Evolutionary conservation across 2,113 vertebrate genomes (phyloP).

Genomic region (Mungos mungo): DNA sequence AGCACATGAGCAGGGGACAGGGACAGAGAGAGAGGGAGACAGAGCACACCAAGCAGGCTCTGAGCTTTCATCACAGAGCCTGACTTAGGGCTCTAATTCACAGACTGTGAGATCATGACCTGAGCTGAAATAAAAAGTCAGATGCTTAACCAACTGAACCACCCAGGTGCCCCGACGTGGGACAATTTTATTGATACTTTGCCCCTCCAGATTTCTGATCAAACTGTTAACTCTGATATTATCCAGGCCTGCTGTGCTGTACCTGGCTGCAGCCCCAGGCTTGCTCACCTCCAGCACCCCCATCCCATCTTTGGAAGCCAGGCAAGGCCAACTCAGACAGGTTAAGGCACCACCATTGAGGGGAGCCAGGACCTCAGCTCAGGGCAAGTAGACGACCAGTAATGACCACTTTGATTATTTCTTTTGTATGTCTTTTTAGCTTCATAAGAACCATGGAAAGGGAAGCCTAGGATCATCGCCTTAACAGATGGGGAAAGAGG

Average conservation of each 20-base stretch:
- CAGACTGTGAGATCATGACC: no score
- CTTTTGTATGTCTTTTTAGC: background rate
- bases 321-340: background rate
- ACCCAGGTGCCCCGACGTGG: no score
- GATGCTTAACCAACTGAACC: no score
- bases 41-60: no score
- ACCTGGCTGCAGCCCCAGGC: background rate
- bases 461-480: background rate
- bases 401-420: background rate
- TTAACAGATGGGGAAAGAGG: background rate
- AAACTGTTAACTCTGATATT: background rate
- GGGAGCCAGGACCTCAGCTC: background rate
- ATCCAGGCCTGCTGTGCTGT: background rate
- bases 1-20: no score
- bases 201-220: background rate
- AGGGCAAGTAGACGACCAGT: background rate
- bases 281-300: accelerated
- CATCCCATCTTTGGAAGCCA: background rate
- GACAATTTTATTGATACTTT: background rate
- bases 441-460: background rate
- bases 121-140: no score
- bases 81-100: no score
- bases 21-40: no score
- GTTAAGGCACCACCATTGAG: background rate
- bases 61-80: no score